These are phyloP conservation scores for Acrobasis repandana DNA, from an alignment of 2,888 invertebrate species.

Conservation along the genomic window DNA sequence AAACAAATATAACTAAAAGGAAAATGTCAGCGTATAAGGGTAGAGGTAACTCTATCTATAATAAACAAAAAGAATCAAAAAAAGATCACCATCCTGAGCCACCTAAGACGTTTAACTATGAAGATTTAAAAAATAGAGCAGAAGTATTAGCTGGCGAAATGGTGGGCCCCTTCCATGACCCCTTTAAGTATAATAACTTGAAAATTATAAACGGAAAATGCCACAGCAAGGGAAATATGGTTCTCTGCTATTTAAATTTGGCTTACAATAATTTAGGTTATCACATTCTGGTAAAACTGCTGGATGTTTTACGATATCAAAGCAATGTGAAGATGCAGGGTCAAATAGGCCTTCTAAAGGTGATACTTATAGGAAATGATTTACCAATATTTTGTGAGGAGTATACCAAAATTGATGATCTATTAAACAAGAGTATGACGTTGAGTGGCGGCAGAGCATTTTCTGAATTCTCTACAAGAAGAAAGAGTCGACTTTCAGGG, in stretches of 20 bases:
- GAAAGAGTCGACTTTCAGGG: constrained; percentile 32
- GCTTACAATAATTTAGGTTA: constrained; percentile 55
- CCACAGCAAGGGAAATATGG: constrained; percentile 51
- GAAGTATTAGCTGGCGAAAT: constrained; percentile 40
- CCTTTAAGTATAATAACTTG: constrained; percentile 37
- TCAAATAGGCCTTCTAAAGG: constrained; percentile 46
- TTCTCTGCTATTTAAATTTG: constrained; percentile 56
- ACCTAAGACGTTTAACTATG: constrained; percentile 17
- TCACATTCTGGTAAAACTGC: constrained; percentile 44
- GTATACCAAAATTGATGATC: constrained; percentile 36
- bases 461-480: constrained; percentile 23
- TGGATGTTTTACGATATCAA: constrained; percentile 47
- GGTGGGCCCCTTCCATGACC: constrained; percentile 47
- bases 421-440: constrained; percentile 35
- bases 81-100: background rate
- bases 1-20: constrained; percentile 22
- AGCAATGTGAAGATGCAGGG: constrained; percentile 32
- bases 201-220: constrained; percentile 34
- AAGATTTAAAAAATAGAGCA: constrained; percentile 40
- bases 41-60: constrained; percentile 24
- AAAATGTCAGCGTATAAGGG: background rate
- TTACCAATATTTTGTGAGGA: constrained; percentile 46
- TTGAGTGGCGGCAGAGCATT: constrained; percentile 23
- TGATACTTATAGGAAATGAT: constrained; percentile 56
- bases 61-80: background rate